Conservation (phyloP, 92 coral and sea anemone species). For the Heliopora coerulea region DNA sequence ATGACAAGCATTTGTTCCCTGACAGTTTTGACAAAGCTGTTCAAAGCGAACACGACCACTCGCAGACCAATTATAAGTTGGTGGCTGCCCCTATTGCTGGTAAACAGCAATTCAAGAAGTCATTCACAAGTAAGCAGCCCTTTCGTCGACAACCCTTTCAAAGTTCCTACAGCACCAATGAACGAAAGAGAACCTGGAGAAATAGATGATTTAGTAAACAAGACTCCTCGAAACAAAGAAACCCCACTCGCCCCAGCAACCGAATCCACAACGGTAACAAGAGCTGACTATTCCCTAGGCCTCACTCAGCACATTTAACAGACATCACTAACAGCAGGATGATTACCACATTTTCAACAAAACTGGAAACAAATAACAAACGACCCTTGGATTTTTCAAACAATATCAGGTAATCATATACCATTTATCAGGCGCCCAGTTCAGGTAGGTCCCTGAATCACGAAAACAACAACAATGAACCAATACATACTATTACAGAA, state of each 20-base stretch:
- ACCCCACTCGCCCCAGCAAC: slow-evolving; percentile 15
- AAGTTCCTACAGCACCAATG: background rate
- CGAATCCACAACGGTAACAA: background rate
- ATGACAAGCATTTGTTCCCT: slow-evolving; percentile 7
- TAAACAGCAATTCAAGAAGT: background rate
- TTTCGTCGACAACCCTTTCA: slow-evolving; percentile 13
- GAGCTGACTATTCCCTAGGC: slow-evolving; percentile 47
- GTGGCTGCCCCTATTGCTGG: slow-evolving; percentile 3
- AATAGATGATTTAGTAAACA: background rate
- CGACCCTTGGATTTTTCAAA: slow-evolving; percentile 38
- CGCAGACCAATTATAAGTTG: background rate
- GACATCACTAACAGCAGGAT: slow-evolving; percentile 37
- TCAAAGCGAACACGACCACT: slow-evolving; percentile 53
- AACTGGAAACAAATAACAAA: too few relatives aligned
- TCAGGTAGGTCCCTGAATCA: slow-evolving; percentile 24
- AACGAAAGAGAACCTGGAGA: background rate
- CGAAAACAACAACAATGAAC: slow-evolving; percentile 39
- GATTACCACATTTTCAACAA: slow-evolving; percentile 47
- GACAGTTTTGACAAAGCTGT: slow-evolving; percentile 25
- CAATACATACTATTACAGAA: background rate
- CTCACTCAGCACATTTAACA: slow-evolving; percentile 19
- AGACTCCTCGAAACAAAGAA: slow-evolving; percentile 22
- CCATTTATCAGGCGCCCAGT: slow-evolving; percentile 26
- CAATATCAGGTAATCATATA: slow-evolving; percentile 31
- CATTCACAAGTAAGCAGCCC: slow-evolving; percentile 9